phyloP scores from a whole-genome alignment of 2,113 vertebrate species.

The Anser cygnoides region DNA sequence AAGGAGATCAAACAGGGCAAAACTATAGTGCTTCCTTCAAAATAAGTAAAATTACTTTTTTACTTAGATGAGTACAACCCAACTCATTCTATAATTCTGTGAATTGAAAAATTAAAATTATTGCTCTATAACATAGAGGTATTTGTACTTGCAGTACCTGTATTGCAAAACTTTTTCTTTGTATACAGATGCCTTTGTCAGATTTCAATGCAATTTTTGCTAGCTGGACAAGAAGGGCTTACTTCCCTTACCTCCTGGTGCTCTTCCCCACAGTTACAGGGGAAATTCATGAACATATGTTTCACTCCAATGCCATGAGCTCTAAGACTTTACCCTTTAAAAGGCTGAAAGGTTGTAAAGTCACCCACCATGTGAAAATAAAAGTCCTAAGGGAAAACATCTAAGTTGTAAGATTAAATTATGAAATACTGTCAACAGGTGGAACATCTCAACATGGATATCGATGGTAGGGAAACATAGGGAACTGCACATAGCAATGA shows the following conservation, averaged over 20 bases:
- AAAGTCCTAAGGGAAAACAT: neutral
- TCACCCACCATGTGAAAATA: neutral
- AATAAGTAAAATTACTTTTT: neutral
- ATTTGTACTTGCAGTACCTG: neutral
- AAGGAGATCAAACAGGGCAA: neutral
- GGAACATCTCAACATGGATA: neutral
- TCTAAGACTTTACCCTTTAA: neutral
- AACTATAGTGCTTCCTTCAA: neutral
- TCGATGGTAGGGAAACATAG: rapidly evolving
- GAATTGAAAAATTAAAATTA: neutral
- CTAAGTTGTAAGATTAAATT: neutral
- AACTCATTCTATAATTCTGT: neutral
- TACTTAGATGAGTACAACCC: neutral
- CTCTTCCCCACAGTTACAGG: neutral
- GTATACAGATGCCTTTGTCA: neutral
- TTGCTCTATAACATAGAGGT: rapidly evolving
- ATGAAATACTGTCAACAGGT: neutral
- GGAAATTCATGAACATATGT: neutral
- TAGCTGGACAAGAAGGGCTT: neutral
- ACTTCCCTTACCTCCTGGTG: neutral
- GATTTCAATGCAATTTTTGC: neutral
- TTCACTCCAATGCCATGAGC: neutral
- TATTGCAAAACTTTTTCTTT: neutral
- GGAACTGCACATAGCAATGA: neutral
- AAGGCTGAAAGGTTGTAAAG: neutral